Conservation (phyloP, 92 coral and sea anemone species). For the Palythoa grandiflora region DNA sequence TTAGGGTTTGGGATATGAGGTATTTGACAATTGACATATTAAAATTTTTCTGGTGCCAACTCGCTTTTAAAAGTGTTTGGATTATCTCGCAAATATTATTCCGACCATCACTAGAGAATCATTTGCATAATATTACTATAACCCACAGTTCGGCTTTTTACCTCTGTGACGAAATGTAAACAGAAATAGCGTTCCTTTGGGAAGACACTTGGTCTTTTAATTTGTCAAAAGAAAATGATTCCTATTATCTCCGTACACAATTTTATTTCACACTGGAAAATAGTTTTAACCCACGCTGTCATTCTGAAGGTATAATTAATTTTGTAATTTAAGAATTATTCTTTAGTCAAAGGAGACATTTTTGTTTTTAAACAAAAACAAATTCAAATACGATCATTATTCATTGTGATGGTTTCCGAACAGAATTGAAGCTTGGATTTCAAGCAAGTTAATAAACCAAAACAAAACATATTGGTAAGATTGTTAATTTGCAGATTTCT, state of each 20-base stretch:
- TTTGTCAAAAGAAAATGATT: conserved; percentile 30
- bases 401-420: conserved; percentile 76
- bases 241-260: conserved; percentile 8
- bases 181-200: conserved; percentile 54
- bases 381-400: conserved; percentile 71
- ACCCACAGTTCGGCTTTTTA: conserved; percentile 14
- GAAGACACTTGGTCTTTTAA: conserved; percentile 29
- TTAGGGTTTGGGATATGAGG: conserved; percentile 46
- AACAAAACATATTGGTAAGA: conserved; percentile 28
- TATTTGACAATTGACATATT: conserved; percentile 27
- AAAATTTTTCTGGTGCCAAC: conserved; percentile 12
- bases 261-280: conserved; percentile 11
- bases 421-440: conserved; percentile 52
- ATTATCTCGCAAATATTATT: conserved; percentile 16
- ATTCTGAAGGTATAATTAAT: not conserved
- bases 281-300: not conserved
- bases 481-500: conserved; percentile 26
- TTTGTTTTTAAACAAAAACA: conserved; percentile 71
- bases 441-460: conserved; percentile 32
- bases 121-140: conserved; percentile 23
- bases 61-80: conserved; percentile 19
- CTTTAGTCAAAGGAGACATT: conserved; percentile 41
- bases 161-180: conserved; percentile 75
- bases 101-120: conserved; percentile 4
- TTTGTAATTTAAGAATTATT: not conserved